Evolutionary conservation across 2,797 vertebrate genomes (phyloP), one percentile per base, ranked within the genome.

Genomic region (Lagodon rhomboides): DNA sequence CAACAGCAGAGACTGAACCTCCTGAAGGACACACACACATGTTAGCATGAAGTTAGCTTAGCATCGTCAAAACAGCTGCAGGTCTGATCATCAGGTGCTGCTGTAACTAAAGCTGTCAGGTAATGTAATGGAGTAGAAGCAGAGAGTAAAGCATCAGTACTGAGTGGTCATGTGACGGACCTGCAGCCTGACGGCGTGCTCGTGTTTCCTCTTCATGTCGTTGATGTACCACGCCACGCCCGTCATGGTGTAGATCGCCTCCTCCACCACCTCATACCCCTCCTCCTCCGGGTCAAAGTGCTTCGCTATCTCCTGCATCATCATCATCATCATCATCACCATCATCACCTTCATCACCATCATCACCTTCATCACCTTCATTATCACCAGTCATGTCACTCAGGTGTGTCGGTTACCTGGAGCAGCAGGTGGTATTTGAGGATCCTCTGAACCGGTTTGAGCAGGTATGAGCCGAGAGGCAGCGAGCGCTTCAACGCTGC

Each of bases 141-240:
- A 34, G 30, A 34, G 41, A 43, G 41, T 43, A 12, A 12, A 43
- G 41, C 8, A 34, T 43, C 41, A 11, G 41, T 43, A 12, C 41
- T 43, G 23, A 17, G 27, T 34, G 27, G 10, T 20, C 44, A 50
- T 9, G 58, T 20, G 18, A 38, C 49, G 17, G 25, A 98, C 98
- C 97, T 99, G 98, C 71, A 98, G 95, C 12, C 98, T 92, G 73
- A 99, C 96, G 0, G 97, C 97, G 0, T 99, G 97, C 61, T 99
- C 98, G 0, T 99, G 98, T n/a, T 97, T 97, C 91, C 98, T 96
- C 92, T 99, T 99, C 98, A 99, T 99, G 89, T 98, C 97, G 0
- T 99, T 99, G 92, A 99, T 99, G 94, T 98, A 98, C 97, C 97
- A 99, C 50, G 98, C 98, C 34, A 99, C 97, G 0, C 96, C 96